Base-by-base conservation (phyloP, 2,888 invertebrate genomes). In the Sycophila texana region DNA sequence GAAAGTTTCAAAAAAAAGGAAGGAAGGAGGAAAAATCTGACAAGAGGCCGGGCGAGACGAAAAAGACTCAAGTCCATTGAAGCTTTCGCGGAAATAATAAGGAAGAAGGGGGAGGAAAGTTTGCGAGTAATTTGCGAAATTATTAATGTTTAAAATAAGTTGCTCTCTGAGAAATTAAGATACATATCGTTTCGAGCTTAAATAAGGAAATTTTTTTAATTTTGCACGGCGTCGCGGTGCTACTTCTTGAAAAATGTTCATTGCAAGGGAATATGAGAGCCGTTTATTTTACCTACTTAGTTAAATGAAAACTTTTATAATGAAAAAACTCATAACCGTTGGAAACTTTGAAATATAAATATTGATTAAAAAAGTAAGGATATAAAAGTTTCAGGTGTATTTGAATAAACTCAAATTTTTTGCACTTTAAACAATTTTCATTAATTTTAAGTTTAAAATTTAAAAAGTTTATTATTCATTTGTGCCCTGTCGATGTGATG, bases 241-340 rank as follows among this genome's bases (percentile, higher is more conserved):
- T 61, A 57, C 77, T 79, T 79, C 81, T 81, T 81, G 79, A 79
- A 81, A 81, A 81, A 81, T 81, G 81, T 81, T 81, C 81, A 81
- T 77, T 74, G 77, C 77, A 70, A 79, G 76, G 61, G 73, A 79
- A 79, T 77, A 79, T 76, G 76, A 79, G 79, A 77, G 74, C 79
- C 81, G 79, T 79, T 81, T 79, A 81, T 81, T 81, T 81, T 79
- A 81, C 76, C 79, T 79, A 81, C 81, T 81, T 81, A 81, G 81
- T 81, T 81, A 81, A 81, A 79, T 81, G 81, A 81, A 81, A 81
- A 81, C 76, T 81, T 81, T 81, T 81, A 79, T 81, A 81, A 79
- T 79, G 81, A 81, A 81, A 81, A 81, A 79, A 79, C 81, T 81
- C 81, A 79, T 81, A 81, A 81, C 79, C 74, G 66, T 66, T 57